Conservation (phyloP, 1,140 invertebrate genomes). For the Melipona quadrifasciata region DNA sequence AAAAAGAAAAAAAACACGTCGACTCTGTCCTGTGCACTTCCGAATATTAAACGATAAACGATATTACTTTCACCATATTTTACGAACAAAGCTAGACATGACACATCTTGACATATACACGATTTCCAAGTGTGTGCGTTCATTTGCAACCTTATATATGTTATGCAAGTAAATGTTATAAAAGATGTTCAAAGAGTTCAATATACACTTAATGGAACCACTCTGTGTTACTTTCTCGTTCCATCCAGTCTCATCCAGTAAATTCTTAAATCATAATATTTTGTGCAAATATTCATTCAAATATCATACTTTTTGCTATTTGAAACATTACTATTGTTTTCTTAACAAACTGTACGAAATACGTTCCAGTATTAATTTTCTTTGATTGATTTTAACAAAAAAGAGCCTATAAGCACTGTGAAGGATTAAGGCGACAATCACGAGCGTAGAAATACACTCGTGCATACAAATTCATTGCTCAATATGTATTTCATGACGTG, state of each 20-base stretch:
- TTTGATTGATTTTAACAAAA: not conserved
- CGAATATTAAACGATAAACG: slow-evolving; percentile 1
- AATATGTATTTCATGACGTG: slow-evolving; percentile 18
- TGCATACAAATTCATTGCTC: slow-evolving; percentile 43
- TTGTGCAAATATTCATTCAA: not conserved
- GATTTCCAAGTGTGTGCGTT: slow-evolving; percentile 9
- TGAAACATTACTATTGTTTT: not conserved
- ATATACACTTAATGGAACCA: slow-evolving; percentile 36
- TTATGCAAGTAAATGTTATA: slow-evolving; percentile 39
- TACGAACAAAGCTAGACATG: not conserved
- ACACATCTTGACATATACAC: slow-evolving; percentile 9
- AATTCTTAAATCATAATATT: not conserved
- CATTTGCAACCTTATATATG: slow-evolving; percentile 30
- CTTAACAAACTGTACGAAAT: not conserved
- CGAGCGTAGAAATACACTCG: not conserved
- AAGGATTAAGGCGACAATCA: slow-evolving; percentile 31
- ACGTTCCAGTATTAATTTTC: not conserved
- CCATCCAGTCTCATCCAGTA: not conserved
- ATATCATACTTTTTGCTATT: not conserved
- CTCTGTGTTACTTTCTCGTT: not conserved
- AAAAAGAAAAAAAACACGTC: too few species aligned
- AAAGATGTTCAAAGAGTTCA: slow-evolving; percentile 43
- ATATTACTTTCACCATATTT: slow-evolving; percentile 9
- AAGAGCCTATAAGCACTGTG: not conserved
- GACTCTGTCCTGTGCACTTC: not conserved